These are phyloP conservation scores for Zaprionus tsacasi DNA, from an alignment of 1,140 invertebrate genomes.

Conservation along the genomic window DNA sequence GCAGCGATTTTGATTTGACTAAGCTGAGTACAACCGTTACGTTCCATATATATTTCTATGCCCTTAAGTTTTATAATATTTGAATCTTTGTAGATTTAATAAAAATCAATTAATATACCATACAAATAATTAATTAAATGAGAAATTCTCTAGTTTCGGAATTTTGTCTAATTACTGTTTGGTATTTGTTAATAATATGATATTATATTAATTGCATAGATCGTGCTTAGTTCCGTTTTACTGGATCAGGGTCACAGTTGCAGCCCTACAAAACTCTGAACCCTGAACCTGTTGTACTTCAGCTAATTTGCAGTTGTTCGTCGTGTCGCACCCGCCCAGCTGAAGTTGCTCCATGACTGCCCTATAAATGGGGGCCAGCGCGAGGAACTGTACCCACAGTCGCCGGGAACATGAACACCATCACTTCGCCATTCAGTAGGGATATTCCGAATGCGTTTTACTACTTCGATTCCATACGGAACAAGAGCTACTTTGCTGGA, in stretches of 20 bases:
- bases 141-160: not conserved
- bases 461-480: slow-evolving; percentile 30
- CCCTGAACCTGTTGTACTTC: not conserved
- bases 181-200: not conserved
- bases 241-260: not conserved
- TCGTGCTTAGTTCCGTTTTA: not conserved
- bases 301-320: slow-evolving; percentile 5
- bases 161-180: not conserved
- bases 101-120: not conserved
- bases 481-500: slow-evolving; percentile 34
- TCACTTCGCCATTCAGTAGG: slow-evolving; percentile 59
- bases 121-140: not conserved
- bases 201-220: not conserved
- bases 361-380: slow-evolving; percentile 48
- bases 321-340: not conserved
- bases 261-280: not conserved
- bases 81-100: not conserved
- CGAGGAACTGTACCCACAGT: slow-evolving; percentile 38
- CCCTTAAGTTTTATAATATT: not conserved
- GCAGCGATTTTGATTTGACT: not conserved
- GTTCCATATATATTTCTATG: not conserved
- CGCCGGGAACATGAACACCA: slow-evolving; percentile 31
- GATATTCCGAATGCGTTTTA: slow-evolving; percentile 66
- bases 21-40: not conserved
- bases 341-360: not conserved